Conservation (phyloP, 2,888 invertebrate genomes). For the Eristalinus aeneus region DNA sequence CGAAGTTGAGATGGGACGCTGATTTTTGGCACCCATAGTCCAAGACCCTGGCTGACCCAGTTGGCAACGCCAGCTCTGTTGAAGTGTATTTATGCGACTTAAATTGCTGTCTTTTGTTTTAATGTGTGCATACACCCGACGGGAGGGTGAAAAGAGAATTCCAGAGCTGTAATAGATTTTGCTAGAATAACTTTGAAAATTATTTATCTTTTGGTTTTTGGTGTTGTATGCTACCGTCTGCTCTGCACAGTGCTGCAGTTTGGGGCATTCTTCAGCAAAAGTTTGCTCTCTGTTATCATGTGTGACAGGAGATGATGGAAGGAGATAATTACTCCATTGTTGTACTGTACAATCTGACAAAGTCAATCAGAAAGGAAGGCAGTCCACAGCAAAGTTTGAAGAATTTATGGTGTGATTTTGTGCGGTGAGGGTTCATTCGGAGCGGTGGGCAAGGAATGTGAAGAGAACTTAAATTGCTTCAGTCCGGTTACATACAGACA, state of each 20-base stretch:
- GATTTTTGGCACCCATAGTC: slow-evolving; percentile 56
- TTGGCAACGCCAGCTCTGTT: slow-evolving; percentile 46
- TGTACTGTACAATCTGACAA: not conserved
- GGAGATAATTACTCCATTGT: not conserved
- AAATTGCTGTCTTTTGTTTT: slow-evolving; percentile 39
- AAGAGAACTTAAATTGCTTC: no score
- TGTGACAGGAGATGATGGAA: not conserved
- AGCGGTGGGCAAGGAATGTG: not conserved
- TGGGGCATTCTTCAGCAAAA: not conserved
- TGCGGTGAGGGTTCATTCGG: not conserved
- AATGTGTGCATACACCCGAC: not conserved
- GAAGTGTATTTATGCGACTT: slow-evolving; percentile 32
- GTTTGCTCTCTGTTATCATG: not conserved
- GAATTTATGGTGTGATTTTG: not conserved
- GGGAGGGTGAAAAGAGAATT: not conserved
- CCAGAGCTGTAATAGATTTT: slow-evolving; percentile 12
- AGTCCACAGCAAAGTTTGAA: not conserved
- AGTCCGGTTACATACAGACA: no score
- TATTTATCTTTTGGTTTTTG: not conserved
- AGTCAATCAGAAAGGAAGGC: not conserved
- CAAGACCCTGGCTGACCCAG: slow-evolving; percentile 47
- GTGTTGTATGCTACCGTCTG: not conserved
- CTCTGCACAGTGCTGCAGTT: not conserved
- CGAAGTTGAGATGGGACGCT: slow-evolving; percentile 39
- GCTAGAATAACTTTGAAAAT: not conserved